Percentiles rank a stretch among this genome's conserved stretches.
Evolutionary conservation across 92 coral and sea anemone species (phyloP).

Genomic region (Parazoanthus atlanticus): DNA sequence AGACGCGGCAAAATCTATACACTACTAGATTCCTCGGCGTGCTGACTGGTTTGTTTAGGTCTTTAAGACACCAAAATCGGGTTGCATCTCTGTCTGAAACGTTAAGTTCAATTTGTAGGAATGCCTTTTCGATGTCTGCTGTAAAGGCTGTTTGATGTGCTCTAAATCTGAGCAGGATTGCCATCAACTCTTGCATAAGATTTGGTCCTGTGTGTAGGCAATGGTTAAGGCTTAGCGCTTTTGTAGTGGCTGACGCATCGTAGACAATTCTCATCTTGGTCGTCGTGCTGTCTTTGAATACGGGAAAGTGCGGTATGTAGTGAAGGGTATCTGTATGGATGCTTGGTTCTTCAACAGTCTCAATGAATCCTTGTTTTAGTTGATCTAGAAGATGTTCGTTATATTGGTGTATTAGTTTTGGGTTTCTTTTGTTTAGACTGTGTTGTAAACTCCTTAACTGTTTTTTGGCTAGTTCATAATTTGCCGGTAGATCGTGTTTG

Average conservation of each 20-base stretch:
- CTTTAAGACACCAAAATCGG: constrained; percentile 45
- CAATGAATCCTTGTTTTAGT: constrained; percentile 54
- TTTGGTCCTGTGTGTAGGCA: constrained; percentile 49
- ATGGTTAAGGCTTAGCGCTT: constrained; percentile 43
- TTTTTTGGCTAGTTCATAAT: constrained; percentile 31
- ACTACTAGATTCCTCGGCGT: constrained; percentile 29
- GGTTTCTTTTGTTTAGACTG: constrained; percentile 47
- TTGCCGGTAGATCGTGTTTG: constrained; percentile 47
- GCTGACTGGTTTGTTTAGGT: constrained; percentile 43
- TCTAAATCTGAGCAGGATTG: constrained; percentile 43
- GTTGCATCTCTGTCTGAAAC: constrained; percentile 49
- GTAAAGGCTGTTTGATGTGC: constrained; percentile 45
- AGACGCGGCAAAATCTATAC: constrained; percentile 34
- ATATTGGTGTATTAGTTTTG: constrained; percentile 44
- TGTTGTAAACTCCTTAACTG: constrained; percentile 39
- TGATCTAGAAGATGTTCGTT: constrained; percentile 58
- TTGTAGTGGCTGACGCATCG: constrained; percentile 50
- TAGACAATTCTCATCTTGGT: constrained; percentile 53
- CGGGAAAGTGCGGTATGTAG: constrained; percentile 52
- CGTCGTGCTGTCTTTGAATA: constrained; percentile 46
- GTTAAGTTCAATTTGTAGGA: constrained; percentile 41
- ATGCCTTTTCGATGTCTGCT: constrained; percentile 49
- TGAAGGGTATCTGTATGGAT: constrained; percentile 34
- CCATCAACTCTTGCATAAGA: constrained; percentile 42
- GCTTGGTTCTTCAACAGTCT: constrained; percentile 35